Percentiles rank a stretch among this genome's conserved stretches.
Conservation (phyloP, 2,113 vertebrate genomes). For the Equus przewalskii region DNA sequence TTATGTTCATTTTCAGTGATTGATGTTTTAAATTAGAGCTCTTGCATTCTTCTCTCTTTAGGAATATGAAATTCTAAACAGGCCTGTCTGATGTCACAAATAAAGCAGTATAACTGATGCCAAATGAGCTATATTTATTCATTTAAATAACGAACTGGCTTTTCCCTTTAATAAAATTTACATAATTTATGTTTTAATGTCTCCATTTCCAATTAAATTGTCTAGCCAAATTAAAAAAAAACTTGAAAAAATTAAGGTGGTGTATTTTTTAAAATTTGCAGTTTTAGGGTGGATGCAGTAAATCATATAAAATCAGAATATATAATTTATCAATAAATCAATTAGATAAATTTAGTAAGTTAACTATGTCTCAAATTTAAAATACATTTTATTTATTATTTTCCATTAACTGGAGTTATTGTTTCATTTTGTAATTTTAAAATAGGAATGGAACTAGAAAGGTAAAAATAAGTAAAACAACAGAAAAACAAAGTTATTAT, state of each 20-base stretch:
- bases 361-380: slow-evolving; percentile 71
- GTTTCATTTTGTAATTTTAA: slow-evolving; percentile 70
- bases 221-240: slow-evolving; percentile 41
- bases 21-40: slow-evolving; percentile 89
- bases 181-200: slow-evolving; percentile 80
- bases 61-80: slow-evolving; percentile 85
- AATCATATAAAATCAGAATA: slow-evolving; percentile 74
- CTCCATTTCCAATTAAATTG: slow-evolving; percentile 73
- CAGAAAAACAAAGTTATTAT: neutral
- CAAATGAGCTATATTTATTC: slow-evolving; percentile 76
- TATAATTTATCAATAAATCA: slow-evolving; percentile 80
- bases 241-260: neutral
- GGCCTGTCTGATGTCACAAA: slow-evolving; percentile 80
- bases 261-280: slow-evolving; percentile 16
- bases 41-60: slow-evolving; percentile 74
- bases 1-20: slow-evolving; percentile 89
- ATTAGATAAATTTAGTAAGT: slow-evolving; percentile 84
- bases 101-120: slow-evolving; percentile 62
- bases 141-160: slow-evolving; percentile 78
- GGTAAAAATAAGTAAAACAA: slow-evolving; percentile 31
- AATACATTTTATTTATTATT: slow-evolving; percentile 51
- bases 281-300: slow-evolving; percentile 34
- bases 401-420: slow-evolving; percentile 2
- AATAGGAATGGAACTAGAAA: neutral
- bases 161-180: slow-evolving; percentile 81